Evolutionary conservation across 2,888 invertebrate genomes (phyloP).

Genomic region (Silvanus unidentatus): DNA sequence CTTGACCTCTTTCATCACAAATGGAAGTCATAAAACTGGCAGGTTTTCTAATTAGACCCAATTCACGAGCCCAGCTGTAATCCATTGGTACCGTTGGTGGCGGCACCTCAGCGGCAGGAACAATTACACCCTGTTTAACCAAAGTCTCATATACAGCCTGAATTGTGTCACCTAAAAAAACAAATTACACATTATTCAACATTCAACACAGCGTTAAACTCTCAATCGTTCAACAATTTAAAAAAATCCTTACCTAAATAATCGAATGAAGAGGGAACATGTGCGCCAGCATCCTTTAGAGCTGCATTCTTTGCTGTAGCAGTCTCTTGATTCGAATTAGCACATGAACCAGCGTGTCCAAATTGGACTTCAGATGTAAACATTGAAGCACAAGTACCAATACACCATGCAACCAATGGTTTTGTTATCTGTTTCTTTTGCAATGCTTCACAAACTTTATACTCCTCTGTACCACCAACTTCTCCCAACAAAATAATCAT

Average conservation of each 20-base stretch:
- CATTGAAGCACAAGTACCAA: constrained; percentile 73
- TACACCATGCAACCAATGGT: constrained; percentile 98
- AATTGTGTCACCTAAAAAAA: constrained; percentile 65
- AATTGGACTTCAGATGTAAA: constrained; percentile 88
- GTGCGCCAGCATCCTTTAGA: constrained; percentile 74
- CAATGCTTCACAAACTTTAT: constrained; percentile 88
- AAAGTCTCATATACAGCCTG: constrained; percentile 68
- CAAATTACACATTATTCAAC: constrained; percentile 28
- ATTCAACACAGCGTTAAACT: background rate
- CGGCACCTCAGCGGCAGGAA: constrained; percentile 84
- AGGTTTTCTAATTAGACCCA: constrained; percentile 96
- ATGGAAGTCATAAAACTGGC: constrained; percentile 99
- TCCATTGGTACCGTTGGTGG: constrained; percentile 99
- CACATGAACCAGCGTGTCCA: constrained; percentile 98
- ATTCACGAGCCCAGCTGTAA: constrained; percentile 96
- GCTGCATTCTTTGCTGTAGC: constrained; percentile 89
- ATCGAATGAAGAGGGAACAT: constrained; percentile 91
- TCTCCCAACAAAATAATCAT: constrained; percentile 95
- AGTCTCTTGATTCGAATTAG: constrained; percentile 82
- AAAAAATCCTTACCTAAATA: constrained; percentile 43
- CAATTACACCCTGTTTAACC: constrained; percentile 75
- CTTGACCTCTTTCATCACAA: constrained; percentile 97
- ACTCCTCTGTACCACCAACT: constrained; percentile 98
- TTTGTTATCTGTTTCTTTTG: constrained; percentile 77
- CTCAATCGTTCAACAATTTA: too few relatives aligned